Conservation (phyloP, 2,888 invertebrate species). For the Tenthredo scrophulariae region DNA sequence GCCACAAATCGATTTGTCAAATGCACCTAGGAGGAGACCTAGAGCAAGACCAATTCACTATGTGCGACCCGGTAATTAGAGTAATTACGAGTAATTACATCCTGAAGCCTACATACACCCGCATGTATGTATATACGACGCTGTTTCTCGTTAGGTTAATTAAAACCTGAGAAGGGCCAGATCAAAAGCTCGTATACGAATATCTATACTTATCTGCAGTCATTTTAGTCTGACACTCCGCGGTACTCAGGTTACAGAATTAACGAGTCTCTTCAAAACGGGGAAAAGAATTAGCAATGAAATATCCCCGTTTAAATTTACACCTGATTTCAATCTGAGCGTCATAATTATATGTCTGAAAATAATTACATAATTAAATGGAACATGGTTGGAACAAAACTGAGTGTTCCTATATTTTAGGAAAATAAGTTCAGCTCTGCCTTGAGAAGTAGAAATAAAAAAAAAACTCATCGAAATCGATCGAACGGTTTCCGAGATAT, state of each 20-base stretch:
- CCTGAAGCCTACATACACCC: not conserved
- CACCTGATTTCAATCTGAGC: not conserved
- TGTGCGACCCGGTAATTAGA: conserved; percentile 35
- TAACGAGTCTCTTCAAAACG: not conserved
- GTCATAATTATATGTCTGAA: too few species aligned
- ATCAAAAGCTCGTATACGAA: not conserved
- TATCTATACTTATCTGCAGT: not conserved
- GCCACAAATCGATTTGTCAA: conserved; percentile 45
- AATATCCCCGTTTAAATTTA: not conserved
- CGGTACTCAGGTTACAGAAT: not conserved
- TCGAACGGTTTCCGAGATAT: too few species aligned
- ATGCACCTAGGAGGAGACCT: not conserved
- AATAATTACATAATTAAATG: too few species aligned
- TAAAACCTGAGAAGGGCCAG: conserved; percentile 34
- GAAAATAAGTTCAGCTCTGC: too few species aligned
- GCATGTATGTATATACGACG: not conserved
- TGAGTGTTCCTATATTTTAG: too few species aligned
- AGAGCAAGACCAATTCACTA: not conserved
- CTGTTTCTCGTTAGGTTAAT: conserved; percentile 35
- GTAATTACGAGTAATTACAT: conserved; percentile 38
- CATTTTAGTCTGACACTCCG: not conserved
- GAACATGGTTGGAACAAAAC: too few species aligned
- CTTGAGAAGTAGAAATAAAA: too few species aligned
- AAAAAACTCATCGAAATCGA: too few species aligned
- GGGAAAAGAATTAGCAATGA: not conserved